Conservation (phyloP, 2,113 vertebrate genomes). For the Antechinus flavipes region DNA sequence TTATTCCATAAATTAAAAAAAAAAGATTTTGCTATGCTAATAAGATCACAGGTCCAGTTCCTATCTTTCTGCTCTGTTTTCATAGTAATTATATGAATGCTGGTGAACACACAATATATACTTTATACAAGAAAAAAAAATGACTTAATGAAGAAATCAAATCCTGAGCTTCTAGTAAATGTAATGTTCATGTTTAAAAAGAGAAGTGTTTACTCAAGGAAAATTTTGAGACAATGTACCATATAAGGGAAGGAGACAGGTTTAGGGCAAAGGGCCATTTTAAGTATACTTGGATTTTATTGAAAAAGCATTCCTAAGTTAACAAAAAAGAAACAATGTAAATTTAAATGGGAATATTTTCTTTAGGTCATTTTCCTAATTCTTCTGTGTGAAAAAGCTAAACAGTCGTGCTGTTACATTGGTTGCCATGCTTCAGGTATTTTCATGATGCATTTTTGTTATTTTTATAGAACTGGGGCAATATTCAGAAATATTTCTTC, state of each 20-base stretch:
- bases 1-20: not conserved
- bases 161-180: not conserved
- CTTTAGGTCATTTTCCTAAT: not conserved
- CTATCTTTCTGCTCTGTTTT: not conserved
- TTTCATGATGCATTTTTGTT: not conserved
- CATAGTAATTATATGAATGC: not conserved
- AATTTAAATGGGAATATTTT: not conserved
- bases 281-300: not conserved
- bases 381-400: not conserved
- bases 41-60: not conserved
- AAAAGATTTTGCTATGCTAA: not conserved
- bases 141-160: not conserved
- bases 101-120: not conserved
- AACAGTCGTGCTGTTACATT: not conserved
- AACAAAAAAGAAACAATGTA: not conserved
- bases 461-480: not conserved
- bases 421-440: not conserved
- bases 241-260: not conserved
- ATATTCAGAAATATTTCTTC: constrained; percentile 33
- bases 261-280: not conserved
- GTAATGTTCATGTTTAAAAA: not conserved
- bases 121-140: not conserved
- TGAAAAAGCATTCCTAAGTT: not conserved
- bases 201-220: not conserved
- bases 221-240: not conserved